Base-by-base conservation (phyloP, 2,113 vertebrate species). In the Eubucco bourcierii region DNA sequence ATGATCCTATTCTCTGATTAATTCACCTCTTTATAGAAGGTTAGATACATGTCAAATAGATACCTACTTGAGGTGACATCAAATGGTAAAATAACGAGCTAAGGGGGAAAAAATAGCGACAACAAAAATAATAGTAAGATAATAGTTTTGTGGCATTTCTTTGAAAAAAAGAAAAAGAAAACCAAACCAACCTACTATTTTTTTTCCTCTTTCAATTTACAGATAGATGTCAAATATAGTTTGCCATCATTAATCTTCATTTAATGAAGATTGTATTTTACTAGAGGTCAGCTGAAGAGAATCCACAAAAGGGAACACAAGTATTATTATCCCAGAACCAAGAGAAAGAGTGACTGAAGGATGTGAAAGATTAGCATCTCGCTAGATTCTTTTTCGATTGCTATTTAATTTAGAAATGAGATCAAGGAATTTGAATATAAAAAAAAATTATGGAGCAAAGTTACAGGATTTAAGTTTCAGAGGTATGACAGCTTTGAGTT, bases 231-330 rank as follows among this genome's bases (percentile, higher is more conserved):
- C 50, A 94, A 92, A 94, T 79, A 82, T 37, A 28, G 31, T 82
- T 82, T 91, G 67, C 25, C 52, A 84, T 47, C 68, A 94, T 37
- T 82, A 56, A 96, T 94, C 63, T 89, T 65, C 44, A 95, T 63
- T 21, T 60, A 60, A 80, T 95, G 94, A 87, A 71, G 19, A 25
- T 0, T 50, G 47, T 68, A 29, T 70, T 64, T 53, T 79, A 74
- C 84, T 39, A 90, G 90, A 88, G 12, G 41, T 55, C 60, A 87
- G 15, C 33, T 29, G 27, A 71, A 71, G 59, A 80, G 65, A 46
- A 63, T 59, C 7, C 28, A 56, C 15, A 34, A 58, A 64, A 90
- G 29, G 5, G 27, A 95, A 77, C 10, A 79, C 9, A 82, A 83
- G 29, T 16, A 33, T 73, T 16, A 33, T 73, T 64, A 72, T 12